A percentile compares a stretch with the other conserved stretches of the same genome.
These are phyloP conservation scores for Andricus curvator DNA, from an alignment of 2,888 invertebrate genomes.

Conservation along the genomic window DNA sequence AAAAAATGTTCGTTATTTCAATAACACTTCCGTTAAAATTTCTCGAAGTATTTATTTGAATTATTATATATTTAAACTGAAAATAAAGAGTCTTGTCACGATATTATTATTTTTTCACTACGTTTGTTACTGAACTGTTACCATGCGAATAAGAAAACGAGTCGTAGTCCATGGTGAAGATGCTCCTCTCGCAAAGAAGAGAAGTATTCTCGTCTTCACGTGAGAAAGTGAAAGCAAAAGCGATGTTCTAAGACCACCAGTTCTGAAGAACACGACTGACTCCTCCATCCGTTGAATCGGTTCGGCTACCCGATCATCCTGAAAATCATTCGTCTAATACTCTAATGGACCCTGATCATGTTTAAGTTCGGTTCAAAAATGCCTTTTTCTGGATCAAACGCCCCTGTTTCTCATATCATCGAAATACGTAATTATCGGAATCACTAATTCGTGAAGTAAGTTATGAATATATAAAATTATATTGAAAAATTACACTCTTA, in stretches of 20 bases:
- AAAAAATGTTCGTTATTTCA: too few relatives aligned
- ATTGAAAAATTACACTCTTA: not conserved
- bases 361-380: not conserved
- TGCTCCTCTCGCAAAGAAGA: not conserved
- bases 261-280: conserved; percentile 6
- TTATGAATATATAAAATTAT: not conserved
- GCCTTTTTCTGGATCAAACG: not conserved
- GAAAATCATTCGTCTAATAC: not conserved
- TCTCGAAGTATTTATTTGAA: too few relatives aligned
- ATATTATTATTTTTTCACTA: not conserved
- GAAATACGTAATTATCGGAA: not conserved
- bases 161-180: not conserved
- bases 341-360: not conserved
- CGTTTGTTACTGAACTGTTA: not conserved
- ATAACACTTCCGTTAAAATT: too few relatives aligned
- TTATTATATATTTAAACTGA: too few relatives aligned
- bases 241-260: not conserved
- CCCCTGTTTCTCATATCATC: not conserved
- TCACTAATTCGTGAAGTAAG: not conserved
- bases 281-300: not conserved
- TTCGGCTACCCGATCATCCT: not conserved
- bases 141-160: not conserved
- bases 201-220: not conserved
- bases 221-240: conserved; percentile 15
- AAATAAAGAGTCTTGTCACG: too few relatives aligned